Evolutionary conservation across 2,888 invertebrate genomes (phyloP), one percentile per base, ranked within the genome.

Genomic region (Altica lythri): DNA sequence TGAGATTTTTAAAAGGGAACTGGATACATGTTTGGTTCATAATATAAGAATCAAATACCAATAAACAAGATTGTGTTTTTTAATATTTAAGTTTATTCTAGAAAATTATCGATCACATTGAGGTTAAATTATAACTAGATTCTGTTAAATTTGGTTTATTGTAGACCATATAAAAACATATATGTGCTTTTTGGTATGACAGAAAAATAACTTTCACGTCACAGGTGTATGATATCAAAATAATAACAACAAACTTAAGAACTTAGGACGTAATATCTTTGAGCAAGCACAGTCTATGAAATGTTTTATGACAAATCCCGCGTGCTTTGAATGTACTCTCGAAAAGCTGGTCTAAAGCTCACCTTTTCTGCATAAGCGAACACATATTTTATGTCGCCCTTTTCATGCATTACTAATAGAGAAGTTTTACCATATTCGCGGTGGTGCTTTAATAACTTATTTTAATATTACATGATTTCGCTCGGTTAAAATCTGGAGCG

Each of bases 401-500:
- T 60, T 60, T 52, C 58, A 66, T 69, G 66, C 66, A 69, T 69
- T 67, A 68, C 57, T 66, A 64, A 69, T 67, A 62, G n/a, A n/a
- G 55, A 50, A 55, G 62, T 61, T 62, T 55, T 57, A 59, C 58
- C 61, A 58, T 59, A 50, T 59, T 56, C 48, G 54, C 60, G 61
- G 59, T 50, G 59, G 60, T 64, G 69, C 68, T 72, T 73, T 73
- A 74, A n/a, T n/a, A n/a, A 74, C 73, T 74, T 73, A 73, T 74
- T 73, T 74, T 72, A 73, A 74, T 73, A 73, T 71, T 74, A 64
- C 68, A 74, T 72, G 72, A 72, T 71, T 73, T 70, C 68, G 67
- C 68, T 53, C 63, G 66, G 66, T 71, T 68, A 66, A 73, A 73
- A 74, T 74, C 74, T 74, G 73, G 64, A 65, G 63, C 57, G 55